Evolutionary conservation across 1,140 invertebrate genomes (phyloP).

Genomic region (Trichoplusia ni): DNA sequence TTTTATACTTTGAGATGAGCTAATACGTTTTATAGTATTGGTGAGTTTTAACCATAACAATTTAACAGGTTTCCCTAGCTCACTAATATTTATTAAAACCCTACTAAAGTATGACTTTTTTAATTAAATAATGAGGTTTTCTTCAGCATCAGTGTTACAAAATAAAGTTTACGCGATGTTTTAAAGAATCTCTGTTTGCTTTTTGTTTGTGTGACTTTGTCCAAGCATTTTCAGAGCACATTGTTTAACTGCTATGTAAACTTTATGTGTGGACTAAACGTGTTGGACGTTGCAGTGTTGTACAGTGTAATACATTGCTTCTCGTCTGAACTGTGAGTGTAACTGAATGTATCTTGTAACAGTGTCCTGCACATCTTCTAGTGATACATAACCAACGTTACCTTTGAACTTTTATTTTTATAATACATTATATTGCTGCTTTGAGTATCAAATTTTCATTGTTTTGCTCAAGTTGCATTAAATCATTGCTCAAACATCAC

Average conservation of each 20-base stretch:
- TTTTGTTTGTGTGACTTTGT: constrained; percentile 2
- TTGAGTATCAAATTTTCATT: no score
- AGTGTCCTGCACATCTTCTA: constrained; percentile 36
- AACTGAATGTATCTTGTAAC: constrained; percentile 37
- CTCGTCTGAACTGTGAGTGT: constrained; percentile 20
- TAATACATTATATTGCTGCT: no score
- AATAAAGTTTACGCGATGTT: constrained; percentile 8
- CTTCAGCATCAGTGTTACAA: background rate
- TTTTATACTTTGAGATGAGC: background rate
- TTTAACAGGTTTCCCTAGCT: no score
- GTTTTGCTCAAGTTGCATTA: constrained; percentile 11
- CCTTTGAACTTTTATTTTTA: constrained; percentile 42
- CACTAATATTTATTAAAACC: no score
- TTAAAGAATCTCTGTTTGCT: constrained; percentile 19
- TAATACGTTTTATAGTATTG: no score
- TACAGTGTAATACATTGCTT: constrained; percentile 23
- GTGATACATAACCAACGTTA: constrained; percentile 55
- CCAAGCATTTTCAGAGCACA: constrained; percentile 6
- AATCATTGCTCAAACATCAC: constrained; percentile 28
- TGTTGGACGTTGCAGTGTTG: background rate
- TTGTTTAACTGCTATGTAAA: constrained; percentile 24
- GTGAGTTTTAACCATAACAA: no score
- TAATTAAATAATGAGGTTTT: no score
- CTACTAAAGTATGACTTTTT: no score
- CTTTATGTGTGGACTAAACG: constrained; percentile 21